Conservation (phyloP, 2,797 vertebrate genomes). For the Hemibagrus guttatus region DNA sequence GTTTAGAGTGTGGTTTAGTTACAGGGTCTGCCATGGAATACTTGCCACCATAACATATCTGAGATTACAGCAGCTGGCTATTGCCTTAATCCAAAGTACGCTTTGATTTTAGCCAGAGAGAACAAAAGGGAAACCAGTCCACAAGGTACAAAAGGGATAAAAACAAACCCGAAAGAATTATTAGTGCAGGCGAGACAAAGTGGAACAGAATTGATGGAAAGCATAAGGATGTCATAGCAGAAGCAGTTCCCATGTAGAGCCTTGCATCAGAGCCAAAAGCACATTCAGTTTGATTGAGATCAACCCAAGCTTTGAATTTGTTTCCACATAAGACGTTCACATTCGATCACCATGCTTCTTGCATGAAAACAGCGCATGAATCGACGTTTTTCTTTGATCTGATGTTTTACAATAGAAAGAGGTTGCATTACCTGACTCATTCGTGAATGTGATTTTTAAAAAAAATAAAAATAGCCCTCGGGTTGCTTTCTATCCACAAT, state of each 20-base stretch:
- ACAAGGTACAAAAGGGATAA: slow-evolving; percentile 17
- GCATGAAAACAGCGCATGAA: background rate
- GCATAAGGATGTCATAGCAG: slow-evolving; percentile 32
- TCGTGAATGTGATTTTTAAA: background rate
- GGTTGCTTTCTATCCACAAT: slow-evolving; percentile 31
- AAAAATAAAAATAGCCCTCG: background rate
- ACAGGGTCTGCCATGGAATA: slow-evolving; percentile 28
- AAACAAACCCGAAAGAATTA: slow-evolving; percentile 14
- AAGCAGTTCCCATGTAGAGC: slow-evolving; percentile 31
- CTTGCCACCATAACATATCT: slow-evolving; percentile 24
- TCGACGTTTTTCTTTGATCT: slow-evolving; percentile 9
- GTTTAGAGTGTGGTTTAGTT: slow-evolving; percentile 11
- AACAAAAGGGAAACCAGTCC: slow-evolving; percentile 29
- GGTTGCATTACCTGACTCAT: background rate
- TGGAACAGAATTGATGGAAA: slow-evolving; percentile 32
- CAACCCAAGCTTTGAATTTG: slow-evolving; percentile 23
- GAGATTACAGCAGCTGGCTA: slow-evolving; percentile 24
- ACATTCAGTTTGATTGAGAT: slow-evolving; percentile 36
- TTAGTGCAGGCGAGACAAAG: slow-evolving; percentile 12
- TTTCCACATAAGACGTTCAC: slow-evolving; percentile 21
- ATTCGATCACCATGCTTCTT: slow-evolving; percentile 13
- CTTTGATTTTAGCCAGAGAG: slow-evolving; percentile 7
- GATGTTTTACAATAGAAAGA: background rate
- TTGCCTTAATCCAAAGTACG: slow-evolving; percentile 19
- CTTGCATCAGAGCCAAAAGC: slow-evolving; percentile 24